Evolutionary conservation across 2,888 invertebrate species (phyloP), one percentile per base, ranked within the genome.

Genomic region (Melanophora roralis): DNA sequence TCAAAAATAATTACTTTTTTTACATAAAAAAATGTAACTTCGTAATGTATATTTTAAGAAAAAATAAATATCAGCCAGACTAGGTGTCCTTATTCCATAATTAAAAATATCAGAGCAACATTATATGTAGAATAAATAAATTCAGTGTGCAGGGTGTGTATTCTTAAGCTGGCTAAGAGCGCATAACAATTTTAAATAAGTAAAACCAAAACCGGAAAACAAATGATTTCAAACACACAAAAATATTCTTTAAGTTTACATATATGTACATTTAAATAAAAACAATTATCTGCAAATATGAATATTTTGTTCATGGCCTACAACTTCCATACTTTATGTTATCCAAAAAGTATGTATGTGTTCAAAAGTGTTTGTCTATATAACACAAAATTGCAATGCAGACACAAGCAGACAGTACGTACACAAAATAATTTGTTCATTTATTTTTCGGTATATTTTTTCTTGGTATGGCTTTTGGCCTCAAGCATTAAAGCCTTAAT

Each of bases 61-160:
- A 49, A 19, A 23, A 9, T 43, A 57, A 49, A 19, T 69, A 32
- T 71, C 27, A 74, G 68, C 55, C 82, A 83, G 82, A 82, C 83
- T 64, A 64, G 75, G 76, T 82, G 83, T 82, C 81, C 83, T 82
- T 78, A 82, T 82, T 82, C 78, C 82, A 82, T 83, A 83, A 83
- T 83, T 83, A 83, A 83, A 82, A 82, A 81, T 71, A 57, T 76
- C 40, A 32, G 9, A 65, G 36, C 12, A n/a, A 5, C 32, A 53
- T 23, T 21, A n/a, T 32, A 19, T 47, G 34, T 34, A n/a, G 43
- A 14, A 32, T 23, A 4, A 47, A 45, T 5, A 71, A 64, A 67
- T 23, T 51, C 23, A 27, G 36, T 36, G 27, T 21, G 16, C 27
- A 5, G 27, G 3, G 27, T 38, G 16, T 23, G 49, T 47, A 36